Base-by-base conservation (phyloP, 2,888 invertebrate species). In the Oligia latruncula region DNA sequence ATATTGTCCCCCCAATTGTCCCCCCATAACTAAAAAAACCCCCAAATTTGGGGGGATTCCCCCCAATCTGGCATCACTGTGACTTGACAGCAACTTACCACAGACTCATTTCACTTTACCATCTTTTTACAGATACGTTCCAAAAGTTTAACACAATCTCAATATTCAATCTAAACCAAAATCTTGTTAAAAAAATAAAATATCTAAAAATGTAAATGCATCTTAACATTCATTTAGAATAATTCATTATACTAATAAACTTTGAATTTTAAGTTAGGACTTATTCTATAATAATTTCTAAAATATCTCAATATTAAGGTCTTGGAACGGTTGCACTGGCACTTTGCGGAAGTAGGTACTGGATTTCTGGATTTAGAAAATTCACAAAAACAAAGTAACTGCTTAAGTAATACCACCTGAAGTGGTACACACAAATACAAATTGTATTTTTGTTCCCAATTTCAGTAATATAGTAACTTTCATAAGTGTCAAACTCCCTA, bases 271-370 rank as follows among this genome's bases (percentile, higher is more conserved):
- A 62, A 49, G 4, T 77, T 3, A 11, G 9, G 6, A 4, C 4
- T n/a, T 11, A 49, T 35, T 23, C 20, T 52, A 29, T 3, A 49
- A 58, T 29, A 11, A 66, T 40, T 49, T 40, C 4, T 11, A 17
- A 66, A 84, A n/a, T 20, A 60, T 4, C 23, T 62, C 3, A 23
- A 5, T 40, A 52, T 3, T 11, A 49, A 40, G 46, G 76, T 80
- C 46, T 87, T 71, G 46, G 87, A 87, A 89, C 80, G 74, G 23
- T 43, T 72, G 40, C 23, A 55, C 35, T 4, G 40, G 68, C 72
- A 84, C 84, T 88, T 86, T 77, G 75, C 73, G 65, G 74, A 87
- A 78, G 68, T 65, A 83, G 29, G 29, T 29, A 29, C 29, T 29
- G 29, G 29, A 29, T 29, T 29, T 29, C 49, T 62, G 72, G 49